Conservation (phyloP, 2,113 vertebrate genomes). For the Hoplias malabaricus region DNA sequence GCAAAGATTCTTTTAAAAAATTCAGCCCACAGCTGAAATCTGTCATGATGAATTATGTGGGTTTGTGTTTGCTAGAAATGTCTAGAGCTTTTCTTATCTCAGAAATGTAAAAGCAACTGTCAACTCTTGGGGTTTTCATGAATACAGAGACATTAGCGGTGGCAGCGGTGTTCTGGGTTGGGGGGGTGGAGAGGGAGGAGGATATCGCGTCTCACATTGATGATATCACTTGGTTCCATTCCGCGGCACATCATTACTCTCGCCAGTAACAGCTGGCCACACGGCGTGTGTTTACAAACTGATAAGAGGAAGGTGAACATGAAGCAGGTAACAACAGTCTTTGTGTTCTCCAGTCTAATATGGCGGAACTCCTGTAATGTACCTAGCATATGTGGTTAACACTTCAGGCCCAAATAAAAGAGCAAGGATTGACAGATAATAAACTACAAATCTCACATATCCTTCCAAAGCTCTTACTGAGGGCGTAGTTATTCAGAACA, state of each 20-base stretch:
- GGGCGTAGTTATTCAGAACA: too few relatives aligned
- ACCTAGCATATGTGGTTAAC: not conserved
- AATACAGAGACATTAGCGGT: conserved; percentile 10
- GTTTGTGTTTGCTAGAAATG: not conserved
- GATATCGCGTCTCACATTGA: conserved; percentile 24
- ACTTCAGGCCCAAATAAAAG: not conserved
- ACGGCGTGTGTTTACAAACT: conserved; percentile 38
- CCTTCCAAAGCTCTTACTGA: too few relatives aligned
- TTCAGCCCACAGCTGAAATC: not conserved
- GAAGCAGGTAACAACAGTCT: conserved; percentile 2
- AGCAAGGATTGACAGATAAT: too few relatives aligned
- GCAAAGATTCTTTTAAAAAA: not conserved
- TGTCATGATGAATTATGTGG: not conserved
- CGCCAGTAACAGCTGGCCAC: conserved; percentile 25
- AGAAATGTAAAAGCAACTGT: conserved; percentile 32
- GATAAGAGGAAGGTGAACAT: conserved; percentile 45
- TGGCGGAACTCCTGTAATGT: not conserved
- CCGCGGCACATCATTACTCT: conserved; percentile 44
- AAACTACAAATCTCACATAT: too few relatives aligned
- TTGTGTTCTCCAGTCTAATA: conserved; percentile 2
- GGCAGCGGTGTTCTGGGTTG: not conserved
- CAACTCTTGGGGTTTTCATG: conserved; percentile 15
- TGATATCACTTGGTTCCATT: conserved; percentile 42
- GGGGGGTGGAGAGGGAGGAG: too few relatives aligned
- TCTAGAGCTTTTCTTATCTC: conserved; percentile 14